A percentile compares a stretch with the other conserved stretches of the same genome.
Evolutionary conservation across 2,888 invertebrate species (phyloP).

Genomic region (Keiferia lycopersicella): DNA sequence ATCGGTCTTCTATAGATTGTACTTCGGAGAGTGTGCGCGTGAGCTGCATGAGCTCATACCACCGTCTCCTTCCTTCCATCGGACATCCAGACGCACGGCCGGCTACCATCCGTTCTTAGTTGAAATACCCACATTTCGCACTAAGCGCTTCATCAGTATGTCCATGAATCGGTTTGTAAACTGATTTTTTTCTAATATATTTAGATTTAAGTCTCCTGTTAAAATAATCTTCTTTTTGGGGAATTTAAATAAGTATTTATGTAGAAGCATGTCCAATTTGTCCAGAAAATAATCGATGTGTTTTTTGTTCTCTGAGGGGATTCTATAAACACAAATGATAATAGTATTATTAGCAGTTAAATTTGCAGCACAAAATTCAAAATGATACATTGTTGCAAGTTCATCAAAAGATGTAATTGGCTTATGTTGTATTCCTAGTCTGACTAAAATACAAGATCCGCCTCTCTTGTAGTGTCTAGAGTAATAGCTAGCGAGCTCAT

Average conservation of each 20-base stretch:
- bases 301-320: not conserved
- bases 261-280: not conserved
- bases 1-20: no score
- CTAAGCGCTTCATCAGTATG: not conserved
- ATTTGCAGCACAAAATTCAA: no score
- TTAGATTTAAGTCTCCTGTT: not conserved
- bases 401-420: no score
- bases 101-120: no score
- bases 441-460: not conserved
- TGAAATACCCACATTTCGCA: no score
- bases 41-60: no score
- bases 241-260: not conserved
- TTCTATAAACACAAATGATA: not conserved
- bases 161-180: not conserved
- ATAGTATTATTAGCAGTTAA: not conserved
- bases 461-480: not conserved
- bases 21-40: no score
- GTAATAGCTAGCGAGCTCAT: not conserved
- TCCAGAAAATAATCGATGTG: not conserved
- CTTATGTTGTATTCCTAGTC: no score
- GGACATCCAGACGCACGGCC: no score
- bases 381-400: no score
- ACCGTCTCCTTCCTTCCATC: no score
- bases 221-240: not conserved
- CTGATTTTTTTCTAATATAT: not conserved